Percentiles rank a stretch among this genome's conserved stretches.
Conservation (phyloP, 1,140 invertebrate species). For the Meloidogyne floridensis region DNA sequence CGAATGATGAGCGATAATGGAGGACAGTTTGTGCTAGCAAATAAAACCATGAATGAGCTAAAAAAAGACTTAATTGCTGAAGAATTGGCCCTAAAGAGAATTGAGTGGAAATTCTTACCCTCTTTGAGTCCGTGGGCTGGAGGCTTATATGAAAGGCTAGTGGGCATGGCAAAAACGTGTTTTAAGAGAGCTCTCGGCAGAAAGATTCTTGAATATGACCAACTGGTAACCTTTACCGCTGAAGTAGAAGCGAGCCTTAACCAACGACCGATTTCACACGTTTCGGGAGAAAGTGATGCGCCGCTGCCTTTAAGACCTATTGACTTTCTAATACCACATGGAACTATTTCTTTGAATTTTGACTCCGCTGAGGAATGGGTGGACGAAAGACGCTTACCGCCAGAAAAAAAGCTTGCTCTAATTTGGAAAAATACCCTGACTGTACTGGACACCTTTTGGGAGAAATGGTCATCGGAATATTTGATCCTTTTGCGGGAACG, state of each 20-base stretch:
- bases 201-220: too few species aligned
- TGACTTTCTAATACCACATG: neutral
- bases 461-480: neutral
- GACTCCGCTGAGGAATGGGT: neutral
- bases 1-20: too few species aligned
- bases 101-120: conserved; percentile 65
- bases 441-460: neutral
- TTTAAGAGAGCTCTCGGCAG: too few species aligned
- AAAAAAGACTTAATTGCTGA: too few species aligned
- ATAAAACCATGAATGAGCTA: conserved; percentile 36
- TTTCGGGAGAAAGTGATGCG: neutral
- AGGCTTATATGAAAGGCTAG: conserved; percentile 67
- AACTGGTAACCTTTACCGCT: too few species aligned
- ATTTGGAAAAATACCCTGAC: neutral
- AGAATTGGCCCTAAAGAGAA: conserved; percentile 20
- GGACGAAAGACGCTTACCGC: neutral
- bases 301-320: neutral
- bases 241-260: too few species aligned
- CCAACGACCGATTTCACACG: too few species aligned
- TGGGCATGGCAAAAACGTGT: too few species aligned
- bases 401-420: neutral
- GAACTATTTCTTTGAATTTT: neutral
- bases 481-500: neutral
- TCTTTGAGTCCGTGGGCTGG: conserved; percentile 67
- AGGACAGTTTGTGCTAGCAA: conserved; percentile 66